Evolutionary conservation across 2,888 invertebrate species (phyloP), one percentile per base, ranked within the genome.

Genomic region (Aphidoletes aphidimyza): DNA sequence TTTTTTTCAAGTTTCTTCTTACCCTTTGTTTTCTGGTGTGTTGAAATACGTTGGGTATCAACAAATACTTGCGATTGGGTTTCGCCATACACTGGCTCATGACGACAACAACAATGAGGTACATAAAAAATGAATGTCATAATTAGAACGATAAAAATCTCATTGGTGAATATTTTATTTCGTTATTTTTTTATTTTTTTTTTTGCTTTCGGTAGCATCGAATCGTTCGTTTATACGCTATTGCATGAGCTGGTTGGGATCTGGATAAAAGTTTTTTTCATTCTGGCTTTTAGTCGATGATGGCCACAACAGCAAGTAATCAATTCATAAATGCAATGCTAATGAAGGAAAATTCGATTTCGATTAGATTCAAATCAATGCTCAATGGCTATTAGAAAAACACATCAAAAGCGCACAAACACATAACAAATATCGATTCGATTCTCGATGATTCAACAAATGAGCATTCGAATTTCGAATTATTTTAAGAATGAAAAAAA

Each of bases 281-380:
- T 3, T 39, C 11, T 19, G 2, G 2, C 3, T 47, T 47, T 47
- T 9, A 47, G 2, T 47, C 17, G 47, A 2, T 54, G 5, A 22
- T 54, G 2, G 54, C 14, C 47, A 3, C 2, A 2, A 2, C 17
- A n/a, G 2, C 19, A 47, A 54, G 54, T 22, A 54, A 54, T 54
- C 54, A 22, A 69, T 69, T 69, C 69, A 69, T 69, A 69, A 69
- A 69, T 69, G 69, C 69, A 69, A 69, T 69, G 69, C 69, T 69
- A 69, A 69, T 69, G 69, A 69, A 69, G 17, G 30, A 26, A 30
- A 30, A 69, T 69, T 69, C 69, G 14, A 69, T 30, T 69, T 69
- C 1, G 69, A 69, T 34, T 69, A 69, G 69, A 69, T 69, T 69
- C 34, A 30, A 69, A 69, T 11, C 30, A 17, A 30, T 11, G 14